Base-by-base conservation (phyloP, 1,140 invertebrate species). In the Drosophila sp. region DNA sequence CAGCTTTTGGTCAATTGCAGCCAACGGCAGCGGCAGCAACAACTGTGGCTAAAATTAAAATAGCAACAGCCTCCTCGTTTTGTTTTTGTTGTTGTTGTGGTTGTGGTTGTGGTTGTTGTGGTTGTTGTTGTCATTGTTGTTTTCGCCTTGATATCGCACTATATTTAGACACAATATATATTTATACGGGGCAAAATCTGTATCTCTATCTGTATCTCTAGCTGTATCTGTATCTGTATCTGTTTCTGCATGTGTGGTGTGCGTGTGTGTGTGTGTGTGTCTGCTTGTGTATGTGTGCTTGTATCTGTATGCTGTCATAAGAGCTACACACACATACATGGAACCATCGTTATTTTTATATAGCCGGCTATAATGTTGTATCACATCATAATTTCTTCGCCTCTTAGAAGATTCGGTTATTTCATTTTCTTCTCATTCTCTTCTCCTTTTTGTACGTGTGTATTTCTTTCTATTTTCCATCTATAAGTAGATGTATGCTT, bases 301-400 rank as follows among this genome's bases (percentile, higher is more conserved):
- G 21, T 72, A 29, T 51, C 13, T 54, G 11, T 53, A 48, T 73
- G 73, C 73, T 80, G 73, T 80, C 78, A 81, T 81, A 83, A 72
- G 72, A 78, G 34, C 43, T 16, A 40, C 27, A 50, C 38, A 40
- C 27, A 50, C 38, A 80, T 65, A 59, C 21, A 45, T 51, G 25
- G 41, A 64, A 56, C 16, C 48, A 56, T 16, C 57, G 58, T 57
- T 79, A 72, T 82, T 70, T 84, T 69, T 76, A 76, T 83, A 72
- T 80, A 84, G 80, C 72, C 72, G 72, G 76, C 76, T 73, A 83
- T 76, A 83, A 80, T 76, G 73, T 72, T 74, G 40, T 71, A 69
- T 74, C 45, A n/a, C 13, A 72, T 77, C 72, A 75, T 75, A 75
- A 75, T 75, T 75, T 71, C 7, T 21, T 18, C 40, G 56, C 21